These are phyloP conservation scores for Sus cebifrons DNA, from an alignment of 2,797 vertebrate genomes.

Conservation along the genomic window DNA sequence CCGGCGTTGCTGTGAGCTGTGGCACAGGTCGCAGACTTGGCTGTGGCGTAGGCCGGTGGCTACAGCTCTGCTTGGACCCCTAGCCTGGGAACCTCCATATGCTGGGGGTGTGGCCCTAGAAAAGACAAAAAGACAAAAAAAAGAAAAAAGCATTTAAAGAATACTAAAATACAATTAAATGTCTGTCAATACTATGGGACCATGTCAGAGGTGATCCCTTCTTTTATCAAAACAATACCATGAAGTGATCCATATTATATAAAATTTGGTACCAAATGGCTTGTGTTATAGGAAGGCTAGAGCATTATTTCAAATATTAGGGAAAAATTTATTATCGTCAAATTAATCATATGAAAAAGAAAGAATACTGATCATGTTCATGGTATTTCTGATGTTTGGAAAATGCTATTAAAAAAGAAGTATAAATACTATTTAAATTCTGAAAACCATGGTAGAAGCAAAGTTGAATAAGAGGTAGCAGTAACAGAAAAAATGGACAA, in stretches of 20 bases:
- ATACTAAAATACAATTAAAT: conserved; percentile 39
- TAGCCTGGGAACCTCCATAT: too few species aligned
- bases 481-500: conserved; percentile 75
- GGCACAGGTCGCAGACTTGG: too few species aligned
- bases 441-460: conserved; percentile 72
- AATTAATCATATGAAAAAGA: conserved; percentile 73
- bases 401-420: conserved; percentile 71
- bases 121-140: too few species aligned
- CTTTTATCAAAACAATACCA: conserved; percentile 68
- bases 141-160: conserved; percentile 57
- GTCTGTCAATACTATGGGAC: conserved; percentile 15
- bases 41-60: too few species aligned
- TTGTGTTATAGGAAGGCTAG: conserved; percentile 46
- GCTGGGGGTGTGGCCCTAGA: too few species aligned
- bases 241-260: conserved; percentile 61
- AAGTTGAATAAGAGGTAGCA: conserved; percentile 70
- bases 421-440: conserved; percentile 71
- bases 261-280: conserved; percentile 68
- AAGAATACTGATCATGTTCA: conserved; percentile 66
- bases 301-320: conserved; percentile 67
- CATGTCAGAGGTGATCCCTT: conserved; percentile 63
- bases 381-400: conserved; percentile 65
- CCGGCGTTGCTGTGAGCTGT: too few species aligned
- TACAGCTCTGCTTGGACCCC: too few species aligned
- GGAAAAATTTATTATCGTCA: conserved; percentile 72